phyloP scores from a whole-genome alignment of 2,113 vertebrate genomes.

The Saguinus imperator region DNA sequence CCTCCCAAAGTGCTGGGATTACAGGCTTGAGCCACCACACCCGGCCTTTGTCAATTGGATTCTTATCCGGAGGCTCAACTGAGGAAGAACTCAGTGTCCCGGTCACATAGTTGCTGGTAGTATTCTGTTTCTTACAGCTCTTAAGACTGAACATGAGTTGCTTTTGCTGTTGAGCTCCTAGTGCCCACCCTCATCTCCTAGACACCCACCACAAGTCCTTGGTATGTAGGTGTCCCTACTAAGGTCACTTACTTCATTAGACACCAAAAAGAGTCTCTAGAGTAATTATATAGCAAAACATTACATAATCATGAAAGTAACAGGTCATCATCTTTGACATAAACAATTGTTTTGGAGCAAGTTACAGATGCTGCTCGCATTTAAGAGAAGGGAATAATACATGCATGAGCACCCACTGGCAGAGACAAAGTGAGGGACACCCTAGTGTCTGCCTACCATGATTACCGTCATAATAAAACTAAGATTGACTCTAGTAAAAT shows the following conservation, averaged over 20 bases:
- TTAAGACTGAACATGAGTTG: neutral
- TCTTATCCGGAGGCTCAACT: neutral
- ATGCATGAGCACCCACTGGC: neutral
- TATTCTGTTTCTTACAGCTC: neutral
- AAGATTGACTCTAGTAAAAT: neutral
- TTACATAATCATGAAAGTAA: neutral
- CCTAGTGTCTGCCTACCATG: neutral
- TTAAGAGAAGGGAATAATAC: neutral
- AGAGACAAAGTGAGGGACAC: neutral
- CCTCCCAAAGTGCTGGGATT: too few relatives aligned
- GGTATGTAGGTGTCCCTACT: rapidly evolving
- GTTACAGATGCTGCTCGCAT: neutral
- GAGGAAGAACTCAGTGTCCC: neutral
- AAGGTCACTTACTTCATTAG: neutral
- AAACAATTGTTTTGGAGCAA: neutral
- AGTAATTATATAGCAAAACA: neutral
- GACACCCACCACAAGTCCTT: neutral
- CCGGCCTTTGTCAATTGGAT: neutral
- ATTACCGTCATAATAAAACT: neutral
- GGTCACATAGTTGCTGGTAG: neutral
- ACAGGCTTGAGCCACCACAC: too few relatives aligned
- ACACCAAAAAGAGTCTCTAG: neutral
- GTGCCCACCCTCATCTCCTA: neutral
- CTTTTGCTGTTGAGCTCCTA: neutral
- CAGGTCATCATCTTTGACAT: neutral